These are phyloP conservation scores for Oxyura jamaicensis DNA, from an alignment of 2,113 vertebrate genomes.

Conservation along the genomic window DNA sequence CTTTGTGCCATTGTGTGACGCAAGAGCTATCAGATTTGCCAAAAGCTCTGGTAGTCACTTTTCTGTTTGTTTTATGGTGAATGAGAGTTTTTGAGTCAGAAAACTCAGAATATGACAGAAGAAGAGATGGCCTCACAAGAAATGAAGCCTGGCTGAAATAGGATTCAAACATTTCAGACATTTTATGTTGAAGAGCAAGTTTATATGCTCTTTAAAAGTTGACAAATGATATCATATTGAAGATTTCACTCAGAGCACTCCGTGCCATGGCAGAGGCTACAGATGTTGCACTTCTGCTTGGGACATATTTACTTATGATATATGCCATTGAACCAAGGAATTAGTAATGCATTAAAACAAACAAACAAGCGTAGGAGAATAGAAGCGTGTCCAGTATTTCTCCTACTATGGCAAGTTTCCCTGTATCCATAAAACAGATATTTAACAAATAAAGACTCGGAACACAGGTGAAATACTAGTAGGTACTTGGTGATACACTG, in stretches of 20 bases:
- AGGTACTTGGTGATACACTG: not conserved
- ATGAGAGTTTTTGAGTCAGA: not conserved
- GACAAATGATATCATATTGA: not conserved
- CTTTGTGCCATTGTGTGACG: not conserved
- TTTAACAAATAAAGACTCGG: not conserved
- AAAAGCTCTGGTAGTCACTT: not conserved
- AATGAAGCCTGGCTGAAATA: not conserved
- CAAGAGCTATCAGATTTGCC: slow-evolving; percentile 13
- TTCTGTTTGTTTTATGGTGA: slow-evolving; percentile 1
- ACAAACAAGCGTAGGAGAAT: not conserved
- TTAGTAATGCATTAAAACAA: not conserved
- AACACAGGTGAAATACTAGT: no score
- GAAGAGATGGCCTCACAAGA: not conserved
- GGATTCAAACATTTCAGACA: not conserved
- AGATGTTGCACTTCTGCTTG: not conserved
- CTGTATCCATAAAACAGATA: not conserved
- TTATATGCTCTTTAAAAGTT: not conserved
- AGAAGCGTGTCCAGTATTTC: not conserved
- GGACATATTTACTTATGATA: not conserved
- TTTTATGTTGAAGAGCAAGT: not conserved
- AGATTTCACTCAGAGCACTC: not conserved
- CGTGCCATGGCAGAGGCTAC: not conserved
- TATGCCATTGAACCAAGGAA: not conserved
- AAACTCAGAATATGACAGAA: not conserved
- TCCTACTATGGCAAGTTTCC: not conserved